Percentiles rank a stretch among this genome's conserved stretches.
Conservation (phyloP, 2,113 vertebrate species). For the Puffinus mauretanicus region DNA sequence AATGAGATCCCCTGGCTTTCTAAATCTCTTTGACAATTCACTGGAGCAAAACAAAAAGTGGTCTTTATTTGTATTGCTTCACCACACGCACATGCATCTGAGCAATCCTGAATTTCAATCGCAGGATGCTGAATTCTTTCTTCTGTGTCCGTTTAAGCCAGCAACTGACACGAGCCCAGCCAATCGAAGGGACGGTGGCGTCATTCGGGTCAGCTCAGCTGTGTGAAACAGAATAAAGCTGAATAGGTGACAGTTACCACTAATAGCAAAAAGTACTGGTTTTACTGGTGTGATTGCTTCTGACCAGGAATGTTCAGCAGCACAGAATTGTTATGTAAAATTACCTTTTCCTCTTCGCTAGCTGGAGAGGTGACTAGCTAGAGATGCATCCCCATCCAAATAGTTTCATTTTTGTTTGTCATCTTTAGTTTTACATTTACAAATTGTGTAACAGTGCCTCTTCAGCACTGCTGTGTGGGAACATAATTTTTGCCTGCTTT, state of each 20-base stretch:
- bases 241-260: not conserved
- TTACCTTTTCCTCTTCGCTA: not conserved
- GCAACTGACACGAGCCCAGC: not conserved
- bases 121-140: constrained; percentile 6
- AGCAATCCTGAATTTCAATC: constrained; percentile 20
- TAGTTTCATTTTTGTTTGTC: not conserved
- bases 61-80: constrained; percentile 32
- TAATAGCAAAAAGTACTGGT: not conserved
- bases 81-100: not conserved
- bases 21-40: constrained; percentile 49
- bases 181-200: not conserved
- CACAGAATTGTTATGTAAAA: not conserved
- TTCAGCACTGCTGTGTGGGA: not conserved
- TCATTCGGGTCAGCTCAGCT: constrained; percentile 14
- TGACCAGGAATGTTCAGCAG: not conserved
- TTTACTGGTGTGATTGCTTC: not conserved
- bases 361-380: not conserved
- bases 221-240: constrained; percentile 25
- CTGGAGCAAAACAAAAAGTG: constrained; percentile 51
- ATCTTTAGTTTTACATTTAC: not conserved
- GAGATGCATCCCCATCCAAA: not conserved
- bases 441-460: not conserved
- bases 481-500: constrained; percentile 21
- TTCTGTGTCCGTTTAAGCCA: constrained; percentile 37
- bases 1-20: constrained; percentile 51